Conservation (phyloP, 2,888 invertebrate species). For the Andrena chrysosceles region DNA sequence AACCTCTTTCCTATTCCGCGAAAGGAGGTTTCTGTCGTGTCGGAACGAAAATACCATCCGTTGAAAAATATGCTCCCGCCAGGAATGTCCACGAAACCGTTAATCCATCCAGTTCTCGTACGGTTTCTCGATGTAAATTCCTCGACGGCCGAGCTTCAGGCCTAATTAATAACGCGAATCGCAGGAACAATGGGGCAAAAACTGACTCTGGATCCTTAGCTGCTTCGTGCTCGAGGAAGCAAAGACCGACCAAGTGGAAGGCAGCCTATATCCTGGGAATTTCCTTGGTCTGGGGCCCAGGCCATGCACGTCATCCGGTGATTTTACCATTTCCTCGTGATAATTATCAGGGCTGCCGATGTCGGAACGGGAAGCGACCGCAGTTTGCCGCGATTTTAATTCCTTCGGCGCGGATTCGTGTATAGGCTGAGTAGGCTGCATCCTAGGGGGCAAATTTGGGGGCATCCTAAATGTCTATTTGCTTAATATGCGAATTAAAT, state of each 20-base stretch:
- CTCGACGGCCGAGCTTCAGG: background rate
- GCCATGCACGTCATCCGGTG: constrained; percentile 19
- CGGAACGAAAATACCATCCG: constrained; percentile 21
- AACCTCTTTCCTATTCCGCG: background rate
- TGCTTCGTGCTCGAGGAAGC: constrained; percentile 26
- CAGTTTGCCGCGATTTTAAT: constrained; percentile 24
- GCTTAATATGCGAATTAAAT: background rate
- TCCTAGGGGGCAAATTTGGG: no score
- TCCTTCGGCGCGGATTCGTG: constrained; percentile 25
- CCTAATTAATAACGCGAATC: constrained; percentile 60
- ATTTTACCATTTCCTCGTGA: constrained; percentile 56
- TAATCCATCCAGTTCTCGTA: constrained; percentile 38
- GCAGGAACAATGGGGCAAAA: constrained; percentile 48
- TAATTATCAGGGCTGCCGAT: constrained; percentile 59
- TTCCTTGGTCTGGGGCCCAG: constrained; percentile 14
- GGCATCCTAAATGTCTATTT: background rate
- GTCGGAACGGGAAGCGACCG: constrained; percentile 23
- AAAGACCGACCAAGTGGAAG: constrained; percentile 11
- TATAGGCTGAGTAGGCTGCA: no score
- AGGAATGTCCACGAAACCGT: constrained; percentile 53
- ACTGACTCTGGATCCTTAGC: constrained; percentile 32
- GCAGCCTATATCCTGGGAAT: constrained; percentile 49
- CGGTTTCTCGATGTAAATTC: constrained; percentile 53
- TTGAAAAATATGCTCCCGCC: constrained; percentile 22
- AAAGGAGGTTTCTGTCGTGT: background rate